Evolutionary conservation across 2,797 vertebrate species (phyloP), one percentile per base, ranked within the genome.

Genomic region (Oreonectes daqikongensis): DNA sequence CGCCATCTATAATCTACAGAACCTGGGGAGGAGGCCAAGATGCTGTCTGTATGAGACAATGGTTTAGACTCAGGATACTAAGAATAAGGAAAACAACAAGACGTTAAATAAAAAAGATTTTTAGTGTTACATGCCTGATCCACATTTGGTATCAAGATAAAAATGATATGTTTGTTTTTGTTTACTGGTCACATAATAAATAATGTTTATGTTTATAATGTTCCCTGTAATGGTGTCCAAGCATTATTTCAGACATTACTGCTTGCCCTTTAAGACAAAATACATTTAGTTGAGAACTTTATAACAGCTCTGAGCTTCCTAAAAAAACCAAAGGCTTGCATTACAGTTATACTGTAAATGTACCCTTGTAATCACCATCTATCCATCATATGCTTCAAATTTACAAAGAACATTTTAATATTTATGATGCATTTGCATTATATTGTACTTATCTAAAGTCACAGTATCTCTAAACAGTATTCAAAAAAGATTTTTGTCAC

Each of bases 21-120:
- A 44, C 40, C 50, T 61, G 15, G 35, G 75, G 9, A 77, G 26
- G 32, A 42, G 75, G 57, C 67, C 66, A 77, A 50, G 40, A 61
- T 63, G 4, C 44, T 70, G 57, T 70, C 55, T 14, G 35, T 30
- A 44, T 4, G 9, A 42, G 48, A 55, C 20, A 26, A 15, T 40
- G 52, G 26, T 46, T 76, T n/a, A 46, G 14, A 26, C 28, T 26
- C n/a, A 35, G 15, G 28, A 76, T 24, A 6, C 15, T 57, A 1
- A 76, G 46, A n/a, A 30, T 26, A 4, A 68, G 3, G 17, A 30
- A 48, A 20, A 40, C 7, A 10, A 38, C 26, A 5, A 63, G 15
- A 53, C 2, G 18, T 28, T 20, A n/a, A 35, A 63, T 61, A 15
- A 22, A 30, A 2, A 35, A 9, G 28, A 38, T 69, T 55, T 22